A percentile compares a stretch with the other conserved stretches of the same genome.
phyloP scores from a whole-genome alignment of 2,888 invertebrate genomes.

The Capitulum mitella region DNA sequence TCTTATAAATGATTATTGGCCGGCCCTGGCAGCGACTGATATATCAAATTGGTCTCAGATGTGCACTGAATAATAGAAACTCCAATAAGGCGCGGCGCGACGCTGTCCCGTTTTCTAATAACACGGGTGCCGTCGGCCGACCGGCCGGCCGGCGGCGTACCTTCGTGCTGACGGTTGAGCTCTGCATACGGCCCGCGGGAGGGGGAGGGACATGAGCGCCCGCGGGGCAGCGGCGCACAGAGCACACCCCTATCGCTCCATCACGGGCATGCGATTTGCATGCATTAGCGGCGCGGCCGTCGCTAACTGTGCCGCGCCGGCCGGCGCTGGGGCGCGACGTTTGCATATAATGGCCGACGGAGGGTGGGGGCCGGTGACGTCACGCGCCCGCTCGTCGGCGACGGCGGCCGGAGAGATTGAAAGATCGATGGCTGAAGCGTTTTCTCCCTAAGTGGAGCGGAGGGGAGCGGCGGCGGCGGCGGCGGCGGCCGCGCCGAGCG shows the following conservation, averaged over 20 bases:
- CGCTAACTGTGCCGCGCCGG: neutral
- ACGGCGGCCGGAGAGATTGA: conserved; percentile 17
- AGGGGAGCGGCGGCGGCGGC: conserved; percentile 16
- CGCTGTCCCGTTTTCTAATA: neutral
- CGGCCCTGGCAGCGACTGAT: neutral
- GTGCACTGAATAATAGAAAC: neutral
- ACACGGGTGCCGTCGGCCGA: neutral
- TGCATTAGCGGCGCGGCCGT: neutral
- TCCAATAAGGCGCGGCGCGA: neutral
- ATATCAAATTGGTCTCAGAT: neutral
- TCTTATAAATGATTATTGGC: conserved; percentile 19
- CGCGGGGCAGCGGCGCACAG: neutral
- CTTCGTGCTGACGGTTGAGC: neutral
- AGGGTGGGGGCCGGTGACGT: conserved; percentile 14
- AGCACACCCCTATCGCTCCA: conserved; percentile 15
- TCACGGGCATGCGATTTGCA: conserved; percentile 14
- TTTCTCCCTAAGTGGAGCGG: conserved; percentile 23
- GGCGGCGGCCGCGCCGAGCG: neutral
- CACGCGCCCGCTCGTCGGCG: neutral
- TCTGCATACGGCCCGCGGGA: neutral
- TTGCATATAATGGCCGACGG: conserved; percentile 19
- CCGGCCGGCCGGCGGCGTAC: too few relatives aligned
- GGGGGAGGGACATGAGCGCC: neutral
- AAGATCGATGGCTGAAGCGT: conserved; percentile 23
- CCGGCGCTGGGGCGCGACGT: neutral